Conservation (phyloP, 1,140 invertebrate species). For the Andricus grossulariae region DNA sequence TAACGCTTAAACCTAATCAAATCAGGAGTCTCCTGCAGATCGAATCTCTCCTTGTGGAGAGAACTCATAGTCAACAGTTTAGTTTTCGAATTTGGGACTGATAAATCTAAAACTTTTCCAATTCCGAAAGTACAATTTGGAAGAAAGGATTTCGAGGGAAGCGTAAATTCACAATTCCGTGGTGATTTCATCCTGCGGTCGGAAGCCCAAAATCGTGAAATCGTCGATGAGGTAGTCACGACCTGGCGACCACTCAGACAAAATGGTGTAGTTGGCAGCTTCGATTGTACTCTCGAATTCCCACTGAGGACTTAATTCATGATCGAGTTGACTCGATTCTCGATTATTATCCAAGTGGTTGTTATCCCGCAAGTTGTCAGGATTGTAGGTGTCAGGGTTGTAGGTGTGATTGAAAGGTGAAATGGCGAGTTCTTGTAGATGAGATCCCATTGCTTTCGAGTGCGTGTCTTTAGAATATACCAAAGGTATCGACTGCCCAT, state of each 20-base stretch:
- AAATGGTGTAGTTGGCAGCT: constrained; percentile 71
- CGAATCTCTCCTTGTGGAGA: constrained; percentile 11
- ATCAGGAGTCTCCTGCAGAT: neutral
- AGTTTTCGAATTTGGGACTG: too few relatives aligned
- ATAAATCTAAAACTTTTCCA: too few relatives aligned
- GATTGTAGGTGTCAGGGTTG: constrained; percentile 47
- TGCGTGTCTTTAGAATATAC: constrained; percentile 64
- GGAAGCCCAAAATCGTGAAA: constrained; percentile 83
- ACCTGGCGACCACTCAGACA: constrained; percentile 80
- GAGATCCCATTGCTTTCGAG: constrained; percentile 43
- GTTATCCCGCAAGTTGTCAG: constrained; percentile 34
- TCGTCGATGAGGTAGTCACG: constrained; percentile 83
- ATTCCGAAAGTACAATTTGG: neutral
- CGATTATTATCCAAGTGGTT: constrained; percentile 5
- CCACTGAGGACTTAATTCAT: constrained; percentile 77
- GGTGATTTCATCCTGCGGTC: constrained; percentile 87
- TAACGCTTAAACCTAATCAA: neutral
- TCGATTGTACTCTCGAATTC: constrained; percentile 68
- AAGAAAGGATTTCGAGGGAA: constrained; percentile 1
- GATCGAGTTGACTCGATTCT: constrained; percentile 52
- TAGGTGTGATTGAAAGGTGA: constrained; percentile 71
- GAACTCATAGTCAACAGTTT: neutral
- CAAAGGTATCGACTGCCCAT: constrained; percentile 68
- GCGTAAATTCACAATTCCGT: constrained; percentile 80
- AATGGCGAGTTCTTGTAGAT: constrained; percentile 70